These are phyloP conservation scores for Ambastaia sidthimunki DNA, from an alignment of 2,797 vertebrate genomes.

Conservation along the genomic window DNA sequence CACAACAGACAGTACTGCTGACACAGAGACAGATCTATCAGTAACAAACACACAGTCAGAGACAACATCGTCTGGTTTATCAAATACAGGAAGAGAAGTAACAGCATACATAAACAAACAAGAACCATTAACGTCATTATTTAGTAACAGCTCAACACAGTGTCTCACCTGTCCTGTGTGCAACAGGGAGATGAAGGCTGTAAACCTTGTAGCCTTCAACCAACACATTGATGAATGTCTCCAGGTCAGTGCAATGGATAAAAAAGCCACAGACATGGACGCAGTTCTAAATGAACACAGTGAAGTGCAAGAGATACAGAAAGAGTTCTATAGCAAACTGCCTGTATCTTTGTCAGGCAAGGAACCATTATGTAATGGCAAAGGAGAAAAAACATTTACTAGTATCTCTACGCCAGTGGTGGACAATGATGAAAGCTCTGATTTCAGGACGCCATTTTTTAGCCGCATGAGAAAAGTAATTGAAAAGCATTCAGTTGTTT, in stretches of 20 bases:
- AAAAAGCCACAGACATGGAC: conserved; percentile 15
- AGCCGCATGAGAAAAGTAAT: background rate
- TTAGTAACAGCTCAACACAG: conserved; percentile 29
- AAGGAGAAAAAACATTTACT: background rate
- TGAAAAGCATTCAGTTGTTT: conserved; percentile 3
- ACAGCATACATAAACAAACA: background rate
- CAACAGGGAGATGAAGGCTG: conserved; percentile 77
- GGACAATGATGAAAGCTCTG: background rate
- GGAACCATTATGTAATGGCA: background rate
- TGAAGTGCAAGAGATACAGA: background rate
- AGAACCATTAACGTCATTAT: background rate
- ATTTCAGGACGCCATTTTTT: conserved; percentile 41
- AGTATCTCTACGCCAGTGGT: background rate
- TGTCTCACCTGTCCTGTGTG: conserved; percentile 89
- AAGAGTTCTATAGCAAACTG: background rate
- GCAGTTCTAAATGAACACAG: conserved; percentile 36
- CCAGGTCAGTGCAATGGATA: conserved; percentile 40
- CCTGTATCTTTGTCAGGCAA: background rate
- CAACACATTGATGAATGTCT: conserved; percentile 91
- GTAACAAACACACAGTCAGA: conserved; percentile 25
- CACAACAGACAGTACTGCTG: conserved; percentile 8
- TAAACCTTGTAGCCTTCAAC: conserved; percentile 83
- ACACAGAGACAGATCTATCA: conserved; percentile 2
- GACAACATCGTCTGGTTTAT: conserved; percentile 60
- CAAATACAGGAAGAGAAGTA: background rate